phyloP scores from a whole-genome alignment of 1,140 invertebrate genomes.

The Drosophila kepulauana region DNA sequence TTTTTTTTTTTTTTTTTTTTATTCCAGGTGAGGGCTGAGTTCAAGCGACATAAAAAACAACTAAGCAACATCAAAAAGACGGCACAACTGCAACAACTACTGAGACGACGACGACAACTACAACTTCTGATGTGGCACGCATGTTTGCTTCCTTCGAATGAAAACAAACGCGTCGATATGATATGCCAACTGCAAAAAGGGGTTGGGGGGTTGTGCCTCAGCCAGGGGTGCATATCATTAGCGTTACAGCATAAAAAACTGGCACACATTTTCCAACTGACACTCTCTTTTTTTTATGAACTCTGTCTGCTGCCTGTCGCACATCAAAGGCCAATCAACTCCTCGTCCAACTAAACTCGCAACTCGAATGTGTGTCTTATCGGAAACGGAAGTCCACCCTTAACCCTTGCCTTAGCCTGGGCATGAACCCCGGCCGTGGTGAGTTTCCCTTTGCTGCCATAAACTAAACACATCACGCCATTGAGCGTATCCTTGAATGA shows the following conservation, averaged over 20 bases:
- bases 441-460: constrained; percentile 53
- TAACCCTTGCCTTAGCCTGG: constrained; percentile 62
- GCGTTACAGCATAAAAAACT: constrained; percentile 45
- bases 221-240: constrained; percentile 80
- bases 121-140: constrained; percentile 55
- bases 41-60: constrained; percentile 50
- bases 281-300: constrained; percentile 60
- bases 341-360: constrained; percentile 32
- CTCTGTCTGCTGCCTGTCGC: constrained; percentile 14
- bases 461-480: constrained; percentile 11
- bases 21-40: constrained; percentile 46
- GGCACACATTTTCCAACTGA: constrained; percentile 78
- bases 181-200: constrained; percentile 46
- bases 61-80: constrained; percentile 69
- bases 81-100: constrained; percentile 64
- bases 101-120: constrained; percentile 38
- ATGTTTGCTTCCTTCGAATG: constrained; percentile 73
- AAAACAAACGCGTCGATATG: constrained; percentile 62
- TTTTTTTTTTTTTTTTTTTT: constrained; percentile 6
- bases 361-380: constrained; percentile 54
- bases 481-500: not conserved
- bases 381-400: constrained; percentile 77
- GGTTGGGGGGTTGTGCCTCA: constrained; percentile 21
- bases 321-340: constrained; percentile 83
- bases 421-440: constrained; percentile 59